Base-by-base conservation (phyloP, 2,113 vertebrate species). In the Electrona antarctica region DNA sequence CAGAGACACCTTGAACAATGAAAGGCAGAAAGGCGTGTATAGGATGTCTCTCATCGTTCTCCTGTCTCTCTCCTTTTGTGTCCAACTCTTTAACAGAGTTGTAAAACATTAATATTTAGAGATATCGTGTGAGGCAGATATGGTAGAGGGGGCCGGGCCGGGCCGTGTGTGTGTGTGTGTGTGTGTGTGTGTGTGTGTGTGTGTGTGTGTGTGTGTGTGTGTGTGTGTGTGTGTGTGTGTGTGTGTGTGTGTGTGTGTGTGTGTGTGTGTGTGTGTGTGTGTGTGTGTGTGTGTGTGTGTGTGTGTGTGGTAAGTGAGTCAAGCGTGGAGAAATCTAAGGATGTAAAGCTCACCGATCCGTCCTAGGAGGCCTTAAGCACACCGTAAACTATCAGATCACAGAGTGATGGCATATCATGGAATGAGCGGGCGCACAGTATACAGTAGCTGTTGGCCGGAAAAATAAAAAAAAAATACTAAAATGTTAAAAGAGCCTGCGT, bases 41-140 rank as follows among this genome's bases (percentile, higher is more conserved):
- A 13, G 7, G 13, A 33, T 61, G 12, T 33, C 11, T 60, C 51
- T 33, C 29, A 69, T 67, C 15, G 15, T 60, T 64, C 8, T 54
- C 21, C 47, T 41, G 49, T 66, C 50, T 66, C 2, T 54, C 64
- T 13, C 4, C 58, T n/a, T 48, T 5, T 9, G 3, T 73, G 80
- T 80, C 57, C 12, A 67, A 78, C 80, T 68, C 61, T 66, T 67
- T 61, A 60, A 78, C 48, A 14, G 48, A 71, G 74, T 69, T 80
- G 82, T 81, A 64, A 41, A 62, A 59, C 67, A 77, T 86, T 14
- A 74, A 78, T 67, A 85, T 82, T 77, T 41, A 87, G 70, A 48
- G 56, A 71, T 76, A 60, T 66, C 71, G 82, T 71, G 77, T 81
- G 63, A 76, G 69, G 64, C 69, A 66, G 77, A 66, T 83, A 71